Evolutionary conservation across 2,113 vertebrate genomes (phyloP), one percentile per base, ranked within the genome.

Genomic region (Cyrtonyx montezumae): DNA sequence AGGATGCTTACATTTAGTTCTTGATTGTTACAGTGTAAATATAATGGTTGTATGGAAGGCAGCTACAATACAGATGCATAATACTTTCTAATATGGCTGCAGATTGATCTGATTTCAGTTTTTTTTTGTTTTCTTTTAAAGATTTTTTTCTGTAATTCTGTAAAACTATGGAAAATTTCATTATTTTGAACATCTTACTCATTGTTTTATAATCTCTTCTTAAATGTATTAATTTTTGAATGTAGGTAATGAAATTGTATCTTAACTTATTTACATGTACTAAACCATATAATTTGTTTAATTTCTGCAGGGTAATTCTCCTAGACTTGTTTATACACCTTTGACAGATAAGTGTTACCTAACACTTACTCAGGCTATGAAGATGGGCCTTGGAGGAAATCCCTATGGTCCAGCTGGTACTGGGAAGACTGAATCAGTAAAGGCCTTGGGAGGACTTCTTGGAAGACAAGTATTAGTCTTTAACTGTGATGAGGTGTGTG

Each of bases 391-490:
- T 34, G 99, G 99, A 77, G 99, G 99, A 45, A 99, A 99, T 95
- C 99, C 99, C 19, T 99, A 99, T 23, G 99, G 99, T 49, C 99
- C 99, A 7, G 99, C 99, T 43, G 99, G 99, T 83, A 99, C 99
- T 58, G 99, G 99, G 51, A 99, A 99, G 96, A 99, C 99, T 0
- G 99, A 99, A 96, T 99, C 99, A 10, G 99, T 99, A 85, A 99
- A 99, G 97, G 99, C 99, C 22, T 97, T 99, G 53, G 99, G 99
- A 83, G 99, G 98, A 71, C 97, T 99, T 95, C 98, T 99, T 76
- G 99, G 99, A 88, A 98, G 99, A 94, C 99, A 99, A 97, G 99
- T 99, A 71, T 97, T 99, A 96, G 99, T 99, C 76, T 99, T 99
- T 94, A 99, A 99, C 91, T 99, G 99, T 97, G 99, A 99, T 95